Evolutionary conservation across 2,113 vertebrate species (phyloP).

Genomic region (Callipepla squamata): DNA sequence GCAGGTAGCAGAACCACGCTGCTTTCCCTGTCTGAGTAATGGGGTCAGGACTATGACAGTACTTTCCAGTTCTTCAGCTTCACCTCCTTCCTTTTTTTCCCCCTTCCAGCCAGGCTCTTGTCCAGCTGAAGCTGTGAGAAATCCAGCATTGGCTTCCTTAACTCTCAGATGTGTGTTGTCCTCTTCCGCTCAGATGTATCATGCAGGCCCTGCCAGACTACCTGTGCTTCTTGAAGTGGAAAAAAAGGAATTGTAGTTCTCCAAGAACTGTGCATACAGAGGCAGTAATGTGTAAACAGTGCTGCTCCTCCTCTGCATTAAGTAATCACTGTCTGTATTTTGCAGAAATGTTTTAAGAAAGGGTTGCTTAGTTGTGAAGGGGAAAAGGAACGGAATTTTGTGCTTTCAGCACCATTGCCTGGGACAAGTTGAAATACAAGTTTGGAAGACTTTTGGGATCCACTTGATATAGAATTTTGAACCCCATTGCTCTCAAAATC

Average conservation of each 20-base stretch:
- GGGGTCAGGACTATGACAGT: background rate
- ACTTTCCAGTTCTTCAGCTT: background rate
- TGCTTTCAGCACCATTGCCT: background rate
- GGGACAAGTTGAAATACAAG: background rate
- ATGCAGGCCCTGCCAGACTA: background rate
- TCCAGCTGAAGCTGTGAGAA: background rate
- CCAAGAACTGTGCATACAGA: background rate
- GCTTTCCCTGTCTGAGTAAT: background rate
- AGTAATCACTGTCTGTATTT: background rate
- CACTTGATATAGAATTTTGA: background rate
- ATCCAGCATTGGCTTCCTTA: background rate
- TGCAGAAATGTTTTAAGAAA: background rate
- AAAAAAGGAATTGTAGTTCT: background rate
- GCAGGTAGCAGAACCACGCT: background rate
- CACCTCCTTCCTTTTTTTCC: background rate
- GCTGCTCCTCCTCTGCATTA: background rate
- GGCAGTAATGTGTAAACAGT: background rate
- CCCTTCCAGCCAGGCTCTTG: background rate
- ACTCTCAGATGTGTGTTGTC: background rate
- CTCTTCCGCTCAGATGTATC: background rate
- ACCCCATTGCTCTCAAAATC: background rate
- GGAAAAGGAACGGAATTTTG: background rate
- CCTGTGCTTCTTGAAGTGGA: background rate
- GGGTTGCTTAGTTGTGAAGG: background rate
- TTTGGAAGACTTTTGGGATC: background rate